Base-by-base conservation (phyloP, 2,797 vertebrate species). In the Champsocephalus gunnari region DNA sequence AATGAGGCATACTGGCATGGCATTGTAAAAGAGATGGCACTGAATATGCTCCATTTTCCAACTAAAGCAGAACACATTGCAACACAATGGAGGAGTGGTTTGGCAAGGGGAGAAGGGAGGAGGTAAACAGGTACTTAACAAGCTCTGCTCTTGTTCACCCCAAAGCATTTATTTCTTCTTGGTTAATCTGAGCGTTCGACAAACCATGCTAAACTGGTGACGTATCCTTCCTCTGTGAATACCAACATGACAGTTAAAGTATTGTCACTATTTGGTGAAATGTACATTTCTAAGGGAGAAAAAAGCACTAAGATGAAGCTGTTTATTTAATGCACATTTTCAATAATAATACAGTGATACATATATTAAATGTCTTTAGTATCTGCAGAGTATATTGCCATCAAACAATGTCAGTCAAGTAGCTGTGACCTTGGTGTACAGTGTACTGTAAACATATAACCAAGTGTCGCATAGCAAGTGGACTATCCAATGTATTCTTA, bases 41-140 rank as follows among this genome's bases (percentile, higher is more conserved):
- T 81, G 84, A 87, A 80, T 64, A 41, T 75, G 75, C 79, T 79
- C 65, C 50, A 66, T 88, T 83, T 90, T 75, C 66, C 8, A 66
- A 80, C 78, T 86, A 85, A 84, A 87, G 83, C 74, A 72, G 66
- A 81, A 85, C 83, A 81, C 90, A 90, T 79, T 79, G 78, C 80
- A 83, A 77, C 62, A 81, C 60, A 83, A 88, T 65, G 61, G 60
- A 75, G 69, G 50, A 68, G 12, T 73, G 45, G 57, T 84, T 73
- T 85, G 83, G 82, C 73, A 44, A 16, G n/a, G 19, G 74, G 59
- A 13, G 44, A 63, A 66, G 67, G 73, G 64, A 53, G 48, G 59
- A 68, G 77, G 79, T 60, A 16, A 85, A 68, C 67, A 78, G 84
- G 81, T 85, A 77, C 67, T 80, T 83, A 87, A 87, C 62, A 44